phyloP scores from a whole-genome alignment of 1,140 invertebrate genomes.

The Elymnias hypermnestra region DNA sequence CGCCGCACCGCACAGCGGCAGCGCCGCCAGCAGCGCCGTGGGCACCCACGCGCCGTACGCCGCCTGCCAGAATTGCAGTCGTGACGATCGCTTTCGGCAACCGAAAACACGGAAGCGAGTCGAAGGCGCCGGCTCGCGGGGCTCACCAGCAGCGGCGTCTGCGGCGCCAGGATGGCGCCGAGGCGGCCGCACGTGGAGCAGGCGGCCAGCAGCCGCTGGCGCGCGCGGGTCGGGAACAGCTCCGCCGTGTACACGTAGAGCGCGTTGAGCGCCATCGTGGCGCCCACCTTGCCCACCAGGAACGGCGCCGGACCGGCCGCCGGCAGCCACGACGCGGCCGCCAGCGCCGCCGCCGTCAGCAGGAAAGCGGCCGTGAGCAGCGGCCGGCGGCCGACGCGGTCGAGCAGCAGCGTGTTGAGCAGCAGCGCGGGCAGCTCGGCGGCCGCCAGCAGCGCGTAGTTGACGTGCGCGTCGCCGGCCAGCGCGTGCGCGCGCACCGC shows the following conservation, averaged over 20 bases:
- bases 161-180: slow-evolving; percentile 84
- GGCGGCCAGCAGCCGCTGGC: slow-evolving; percentile 80
- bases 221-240: slow-evolving; percentile 82
- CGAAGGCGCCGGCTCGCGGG: background rate
- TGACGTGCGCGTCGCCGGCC: slow-evolving; percentile 82
- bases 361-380: slow-evolving; percentile 78
- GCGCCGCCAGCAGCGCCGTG: slow-evolving; percentile 80
- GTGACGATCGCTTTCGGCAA: too few relatives aligned
- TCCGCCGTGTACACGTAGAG: slow-evolving; percentile 85
- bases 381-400: slow-evolving; percentile 72
- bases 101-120: too few relatives aligned
- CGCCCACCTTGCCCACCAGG: slow-evolving; percentile 85
- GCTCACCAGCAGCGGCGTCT: slow-evolving; percentile 80
- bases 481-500: slow-evolving; percentile 87
- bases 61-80: slow-evolving; percentile 50
- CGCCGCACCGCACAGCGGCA: slow-evolving; percentile 81
- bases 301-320: slow-evolving; percentile 49
- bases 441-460: slow-evolving; percentile 81
- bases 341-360: slow-evolving; percentile 76
- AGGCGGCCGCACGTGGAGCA: slow-evolving; percentile 84
- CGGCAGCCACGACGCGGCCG: slow-evolving; percentile 12
- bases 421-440: slow-evolving; percentile 86
- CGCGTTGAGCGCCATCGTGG: slow-evolving; percentile 82
- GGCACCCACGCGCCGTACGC: slow-evolving; percentile 80
- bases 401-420: slow-evolving; percentile 67